Evolutionary conservation across 2,113 vertebrate species (phyloP), one percentile per base, ranked within the genome.

Genomic region (Ivindomyrus marchei): DNA sequence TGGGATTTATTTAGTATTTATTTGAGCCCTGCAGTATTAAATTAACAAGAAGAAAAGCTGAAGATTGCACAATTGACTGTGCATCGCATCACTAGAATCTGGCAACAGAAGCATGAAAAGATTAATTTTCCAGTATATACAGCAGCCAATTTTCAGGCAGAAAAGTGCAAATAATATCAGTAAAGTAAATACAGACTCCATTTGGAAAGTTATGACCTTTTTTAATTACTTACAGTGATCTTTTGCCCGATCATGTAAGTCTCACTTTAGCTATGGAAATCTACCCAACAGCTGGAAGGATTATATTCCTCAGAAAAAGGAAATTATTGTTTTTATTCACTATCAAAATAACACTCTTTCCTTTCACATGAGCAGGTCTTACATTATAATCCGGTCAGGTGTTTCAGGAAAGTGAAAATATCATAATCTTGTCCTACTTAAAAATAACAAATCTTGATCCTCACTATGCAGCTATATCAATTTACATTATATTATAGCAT

Each of bases 181-280:
- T 31, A 31, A 74, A 74, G 27, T 31, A 31, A 74, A 74, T 13
- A 74, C 10, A 36, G 66, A 36, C n/a, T 74, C 66, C 27, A 1
- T 36, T 10, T 74, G 66, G 66, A 74, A 31, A 74, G 66, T 46
- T n/a, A 21, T 15, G 3, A 24, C 45, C 15, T 5, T 45, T 46
- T 21, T 84, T 84, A 42, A 84, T 46, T 24, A 46, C 15, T 46
- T 84, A 24, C 17, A 45, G 42, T 84, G 46, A 85, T 49, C 83
- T 46, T 17, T 47, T 85, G 19, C 24, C 83, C 21, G 19, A n/a
- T 85, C 83, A 46, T 42, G 8, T n/a, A 85, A 45, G 13, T 45
- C n/a, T 87, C 49, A 87, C 46, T 50, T 87, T 53, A 52, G 85
- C 85, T 27, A 53, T 36, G 85, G n/a, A 87, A 87, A 87, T 87